Conservation (phyloP, 2,113 vertebrate species). For the Protobothrops flavoviridis region DNA sequence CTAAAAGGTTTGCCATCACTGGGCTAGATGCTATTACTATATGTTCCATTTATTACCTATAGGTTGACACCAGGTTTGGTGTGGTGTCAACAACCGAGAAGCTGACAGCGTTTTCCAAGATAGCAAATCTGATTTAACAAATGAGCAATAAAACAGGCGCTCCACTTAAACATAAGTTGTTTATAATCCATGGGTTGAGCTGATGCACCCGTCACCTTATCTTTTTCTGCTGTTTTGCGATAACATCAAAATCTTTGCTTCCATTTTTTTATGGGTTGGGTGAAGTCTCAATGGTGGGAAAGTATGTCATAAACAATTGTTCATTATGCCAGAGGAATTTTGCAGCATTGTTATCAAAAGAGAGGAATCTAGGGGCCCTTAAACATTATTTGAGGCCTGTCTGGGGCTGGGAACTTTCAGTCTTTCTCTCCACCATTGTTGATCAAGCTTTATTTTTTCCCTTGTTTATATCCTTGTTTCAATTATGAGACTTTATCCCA, state of each 20-base stretch:
- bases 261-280: neutral
- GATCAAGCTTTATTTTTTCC: fast-evolving
- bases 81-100: neutral
- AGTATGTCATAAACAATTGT: neutral
- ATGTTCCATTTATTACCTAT: neutral
- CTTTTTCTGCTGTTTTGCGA: neutral
- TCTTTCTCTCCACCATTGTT: neutral
- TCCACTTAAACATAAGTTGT: neutral
- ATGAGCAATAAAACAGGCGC: neutral
- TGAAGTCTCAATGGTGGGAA: neutral
- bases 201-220: neutral
- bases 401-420: neutral
- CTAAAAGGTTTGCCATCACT: too few species aligned
- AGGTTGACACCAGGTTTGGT: neutral
- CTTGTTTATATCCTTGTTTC: neutral
- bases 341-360: neutral
- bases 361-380: neutral
- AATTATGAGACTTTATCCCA: neutral
- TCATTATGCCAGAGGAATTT: neutral
- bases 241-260: neutral
- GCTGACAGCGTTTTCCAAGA: too few species aligned
- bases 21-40: neutral
- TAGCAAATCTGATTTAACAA: neutral
- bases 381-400: neutral
- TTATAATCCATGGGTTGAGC: neutral